Evolutionary conservation across 1,140 invertebrate species (phyloP), one percentile per base, ranked within the genome.

Genomic region (Macrobrachium rosenbergii): DNA sequence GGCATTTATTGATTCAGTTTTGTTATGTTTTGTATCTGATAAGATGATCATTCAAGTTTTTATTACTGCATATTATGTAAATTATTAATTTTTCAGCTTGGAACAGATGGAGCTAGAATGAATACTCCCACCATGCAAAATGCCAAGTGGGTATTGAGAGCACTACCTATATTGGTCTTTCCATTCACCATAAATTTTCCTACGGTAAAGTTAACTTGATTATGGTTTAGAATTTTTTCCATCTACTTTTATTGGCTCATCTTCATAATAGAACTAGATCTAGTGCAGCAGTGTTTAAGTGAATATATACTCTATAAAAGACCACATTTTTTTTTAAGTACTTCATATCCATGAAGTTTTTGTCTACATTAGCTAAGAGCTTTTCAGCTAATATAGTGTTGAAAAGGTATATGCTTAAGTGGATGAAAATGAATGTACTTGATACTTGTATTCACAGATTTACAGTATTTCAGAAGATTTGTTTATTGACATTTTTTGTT

Each of bases 131-230:
- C 94, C 89, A 93, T 95, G 93, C 93, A 94, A 83, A 90, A 94
- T 72, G 94, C 97, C 93, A 96, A 95, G 92, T 96, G 96, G 91
- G 91, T 96, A 2, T 90, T 98, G 0, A 92, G 95, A 89, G 94
- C 93, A 2, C 88, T 98, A 60, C 98, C 98, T 16, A 0, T 98
- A 14, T 88, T 97, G 37, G 95, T 97, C 90, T 94, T 99, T 73
- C 96, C 97, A 7, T 95, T 98, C 90, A 96, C 95, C 19, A 94
- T 97, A 43, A 96, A 97, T 91, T 99, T 99, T 91, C 95, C 97
- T n/a, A 94, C 95, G 43, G 95, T 96, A 93, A 93, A 94, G 93
- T n/a, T 43, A 21, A 21, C 28, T 23, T 58, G 16, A 37, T 21
- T 19, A 14, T 23, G 43, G 64, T 67, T 76, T 59, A 62, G 72